A percentile compares a stretch with the other conserved stretches of the same genome.
phyloP scores from a whole-genome alignment of 2,797 vertebrate genomes.

The Anguilla obscura region DNA sequence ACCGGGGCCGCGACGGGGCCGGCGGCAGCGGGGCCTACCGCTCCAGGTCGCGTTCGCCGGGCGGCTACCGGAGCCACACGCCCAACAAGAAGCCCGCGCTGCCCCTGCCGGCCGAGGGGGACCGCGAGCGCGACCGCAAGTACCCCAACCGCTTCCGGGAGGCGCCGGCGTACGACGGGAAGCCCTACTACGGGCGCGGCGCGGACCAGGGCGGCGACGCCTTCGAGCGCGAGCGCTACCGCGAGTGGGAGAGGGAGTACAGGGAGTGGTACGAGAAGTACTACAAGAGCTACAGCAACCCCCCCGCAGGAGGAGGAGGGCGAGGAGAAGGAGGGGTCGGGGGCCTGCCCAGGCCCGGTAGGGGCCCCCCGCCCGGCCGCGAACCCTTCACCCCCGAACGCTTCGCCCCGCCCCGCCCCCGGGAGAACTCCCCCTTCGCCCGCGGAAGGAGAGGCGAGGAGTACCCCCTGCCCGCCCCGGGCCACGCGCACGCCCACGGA shows the following conservation, averaged over 20 bases:
- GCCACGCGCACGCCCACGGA: slow-evolving; percentile 53
- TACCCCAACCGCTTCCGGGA: slow-evolving; percentile 77
- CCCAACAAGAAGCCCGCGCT: slow-evolving; percentile 71
- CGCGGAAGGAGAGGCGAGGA: slow-evolving; percentile 84
- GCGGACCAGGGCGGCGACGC: slow-evolving; percentile 81
- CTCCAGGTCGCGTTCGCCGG: slow-evolving; percentile 83
- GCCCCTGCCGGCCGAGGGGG: slow-evolving; percentile 69
- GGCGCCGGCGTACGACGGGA: slow-evolving; percentile 75
- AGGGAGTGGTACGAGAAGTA: slow-evolving; percentile 94
- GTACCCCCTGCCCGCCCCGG: slow-evolving; percentile 59
- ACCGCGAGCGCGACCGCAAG: slow-evolving; percentile 69
- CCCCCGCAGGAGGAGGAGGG: slow-evolving; percentile 37
- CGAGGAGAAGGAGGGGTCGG: slow-evolving; percentile 22
- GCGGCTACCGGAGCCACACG: slow-evolving; percentile 69
- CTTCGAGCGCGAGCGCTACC: slow-evolving; percentile 81
- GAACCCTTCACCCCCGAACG: slow-evolving; percentile 77
- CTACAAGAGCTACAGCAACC: slow-evolving; percentile 79
- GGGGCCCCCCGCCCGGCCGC: slow-evolving; percentile 66
- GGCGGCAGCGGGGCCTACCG: slow-evolving; percentile 51
- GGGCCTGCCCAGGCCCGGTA: slow-evolving; percentile 72
- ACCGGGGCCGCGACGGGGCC: slow-evolving; percentile 48
- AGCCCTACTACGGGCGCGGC: slow-evolving; percentile 75
- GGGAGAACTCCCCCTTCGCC: slow-evolving; percentile 66
- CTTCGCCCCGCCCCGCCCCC: slow-evolving; percentile 74
- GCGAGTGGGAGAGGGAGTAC: slow-evolving; percentile 90